Base-by-base conservation (phyloP, 23 tunicate genomes). In the Botrylloides violaceus region DNA sequence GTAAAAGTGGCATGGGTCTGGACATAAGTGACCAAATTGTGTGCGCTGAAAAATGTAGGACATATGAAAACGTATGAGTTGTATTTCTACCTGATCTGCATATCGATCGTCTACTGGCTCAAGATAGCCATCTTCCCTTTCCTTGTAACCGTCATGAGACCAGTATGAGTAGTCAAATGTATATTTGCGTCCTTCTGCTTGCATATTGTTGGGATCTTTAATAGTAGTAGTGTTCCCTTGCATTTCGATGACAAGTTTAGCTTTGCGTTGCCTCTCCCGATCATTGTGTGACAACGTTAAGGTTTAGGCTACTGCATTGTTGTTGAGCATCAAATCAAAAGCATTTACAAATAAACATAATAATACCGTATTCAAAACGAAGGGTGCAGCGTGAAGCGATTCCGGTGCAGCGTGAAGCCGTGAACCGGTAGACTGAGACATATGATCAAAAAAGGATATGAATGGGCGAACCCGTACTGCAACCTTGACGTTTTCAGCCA, bases 111-210 rank as follows among this genome's bases (percentile, higher is more conserved):
- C 84, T 0, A 23, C 77, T 31, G 96, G 96, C 65, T 72, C 84
- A 4, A 88, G 61, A 74, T 88, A 88, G 19, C 96, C 96, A 81
- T 82, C 82, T 30, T 88, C 88, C 2, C 82, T 36, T 48, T 77
- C 96, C 32, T 65, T 72, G 66, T 76, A 88, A 5, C 96, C 80
- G 73, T 88, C 96, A 49, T 88, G 96, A 58, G 96, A 88, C 96
- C 96, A 88, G 73, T 88, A 88, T 6, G 96, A 88, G 65, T 66
- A 88, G 73, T 88, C 96, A 43, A 88, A 88, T 3, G 84, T 88
- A 49, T 64, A 88, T 50, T 77, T 78, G 59, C 66, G 72, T 64
- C 76, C 88, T 25, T 82, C 81, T 7, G 57, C 74, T 36, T 68
- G 30, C 58, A 68, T 68, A 1, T 68, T 43, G 23, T 39, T 43